A percentile compares a stretch with the other conserved stretches of the same genome.
Evolutionary conservation across 2,797 vertebrate species (phyloP).

Genomic region (Propithecus perrieri): DNA sequence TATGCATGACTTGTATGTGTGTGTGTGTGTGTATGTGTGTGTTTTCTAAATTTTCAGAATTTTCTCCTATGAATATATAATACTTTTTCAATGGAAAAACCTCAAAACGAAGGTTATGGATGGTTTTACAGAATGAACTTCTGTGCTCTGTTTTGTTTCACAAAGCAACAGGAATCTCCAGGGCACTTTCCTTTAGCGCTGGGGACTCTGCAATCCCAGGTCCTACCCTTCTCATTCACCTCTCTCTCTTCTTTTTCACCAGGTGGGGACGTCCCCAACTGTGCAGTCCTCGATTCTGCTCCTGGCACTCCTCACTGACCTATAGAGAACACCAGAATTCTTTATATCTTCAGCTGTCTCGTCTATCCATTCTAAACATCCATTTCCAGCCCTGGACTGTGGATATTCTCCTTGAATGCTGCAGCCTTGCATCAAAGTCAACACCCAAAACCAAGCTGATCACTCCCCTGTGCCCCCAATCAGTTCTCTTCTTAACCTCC

Average conservation of each 20-base stretch:
- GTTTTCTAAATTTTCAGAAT: not conserved
- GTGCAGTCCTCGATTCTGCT: not conserved
- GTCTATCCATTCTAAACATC: not conserved
- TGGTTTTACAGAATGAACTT: not conserved
- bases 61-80: not conserved
- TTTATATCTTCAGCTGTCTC: not conserved
- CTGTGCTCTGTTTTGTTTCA: not conserved
- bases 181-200: no score
- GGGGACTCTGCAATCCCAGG: not conserved
- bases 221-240: not conserved
- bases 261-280: not conserved
- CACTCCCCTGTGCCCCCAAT: accelerated
- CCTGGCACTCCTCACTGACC: not conserved
- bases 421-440: not conserved
- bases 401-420: not conserved
- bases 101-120: not conserved
- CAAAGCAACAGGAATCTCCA: not conserved
- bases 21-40: not conserved
- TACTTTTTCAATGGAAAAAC: not conserved
- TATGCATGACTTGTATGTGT: not conserved
- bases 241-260: not conserved
- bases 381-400: not conserved
- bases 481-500: not conserved
- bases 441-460: not conserved
- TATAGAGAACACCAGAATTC: not conserved